These are phyloP conservation scores for Diadumene lineata DNA, from an alignment of 92 coral and sea anemone species.

Conservation along the genomic window DNA sequence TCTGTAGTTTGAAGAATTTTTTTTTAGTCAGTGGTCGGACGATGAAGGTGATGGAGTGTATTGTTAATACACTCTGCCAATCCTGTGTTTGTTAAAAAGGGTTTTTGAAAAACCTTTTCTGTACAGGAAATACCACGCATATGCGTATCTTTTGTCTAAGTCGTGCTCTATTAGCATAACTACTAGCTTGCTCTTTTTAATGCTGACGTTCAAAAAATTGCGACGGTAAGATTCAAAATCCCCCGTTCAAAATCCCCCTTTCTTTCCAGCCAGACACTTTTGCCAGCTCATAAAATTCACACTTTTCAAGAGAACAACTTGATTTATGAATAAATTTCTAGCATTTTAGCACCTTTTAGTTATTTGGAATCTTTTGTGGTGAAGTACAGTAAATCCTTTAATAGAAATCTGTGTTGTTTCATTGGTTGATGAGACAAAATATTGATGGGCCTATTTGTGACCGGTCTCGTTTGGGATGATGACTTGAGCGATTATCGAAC, in stretches of 20 bases:
- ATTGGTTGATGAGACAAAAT: slow-evolving; percentile 14
- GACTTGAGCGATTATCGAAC: slow-evolving; percentile 46
- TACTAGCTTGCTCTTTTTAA: neutral
- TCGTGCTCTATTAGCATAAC: slow-evolving; percentile 2
- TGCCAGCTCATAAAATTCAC: slow-evolving; percentile 22
- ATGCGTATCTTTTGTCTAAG: slow-evolving; percentile 9
- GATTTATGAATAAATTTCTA: slow-evolving; percentile 17
- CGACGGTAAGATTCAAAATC: slow-evolving; percentile 5
- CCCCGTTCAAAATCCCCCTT: neutral
- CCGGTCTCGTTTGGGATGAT: slow-evolving; percentile 7
- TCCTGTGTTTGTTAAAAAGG: neutral
- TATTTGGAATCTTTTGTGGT: slow-evolving; percentile 22
- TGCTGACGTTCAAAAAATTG: neutral
- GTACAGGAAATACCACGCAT: slow-evolving; percentile 29
- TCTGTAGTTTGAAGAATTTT: too few species aligned
- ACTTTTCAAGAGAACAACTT: slow-evolving; percentile 8
- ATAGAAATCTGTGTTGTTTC: slow-evolving; percentile 12
- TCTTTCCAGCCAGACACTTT: slow-evolving; percentile 20
- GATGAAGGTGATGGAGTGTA: too few species aligned
- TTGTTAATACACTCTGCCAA: too few species aligned
- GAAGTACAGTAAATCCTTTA: slow-evolving; percentile 6
- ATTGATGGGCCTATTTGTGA: slow-evolving; percentile 14
- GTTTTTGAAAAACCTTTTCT: neutral
- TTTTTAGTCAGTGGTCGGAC: too few species aligned
- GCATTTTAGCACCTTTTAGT: slow-evolving; percentile 28